These are phyloP conservation scores for Ophion ellenae DNA, from an alignment of 2,888 invertebrate species.

Conservation along the genomic window DNA sequence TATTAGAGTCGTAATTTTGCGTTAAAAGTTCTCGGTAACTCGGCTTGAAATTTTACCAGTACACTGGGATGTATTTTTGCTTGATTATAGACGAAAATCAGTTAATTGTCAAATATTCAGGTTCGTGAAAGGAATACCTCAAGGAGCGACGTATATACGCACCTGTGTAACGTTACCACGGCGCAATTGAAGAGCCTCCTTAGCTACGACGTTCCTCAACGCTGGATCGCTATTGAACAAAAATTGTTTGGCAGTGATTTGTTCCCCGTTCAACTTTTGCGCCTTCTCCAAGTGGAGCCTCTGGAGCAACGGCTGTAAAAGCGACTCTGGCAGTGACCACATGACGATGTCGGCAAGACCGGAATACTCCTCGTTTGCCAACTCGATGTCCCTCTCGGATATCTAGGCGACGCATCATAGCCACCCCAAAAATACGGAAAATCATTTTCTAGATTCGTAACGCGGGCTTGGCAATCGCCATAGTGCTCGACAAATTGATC, in stretches of 20 bases:
- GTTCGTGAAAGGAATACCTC: too few species aligned
- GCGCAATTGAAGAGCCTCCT: constrained; percentile 93
- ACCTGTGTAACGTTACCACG: constrained; percentile 86
- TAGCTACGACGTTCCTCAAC: constrained; percentile 92
- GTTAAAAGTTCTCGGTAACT: too few species aligned
- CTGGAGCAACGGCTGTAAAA: constrained; percentile 90
- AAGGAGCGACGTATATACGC: not conserved
- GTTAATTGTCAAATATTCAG: too few species aligned
- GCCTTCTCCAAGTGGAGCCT: constrained; percentile 89
- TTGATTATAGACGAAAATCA: too few species aligned
- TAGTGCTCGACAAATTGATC: too few species aligned
- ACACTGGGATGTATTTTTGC: too few species aligned
- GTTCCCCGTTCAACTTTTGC: constrained; percentile 80
- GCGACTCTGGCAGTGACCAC: constrained; percentile 91
- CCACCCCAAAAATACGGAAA: not conserved
- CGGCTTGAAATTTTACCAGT: too few species aligned
- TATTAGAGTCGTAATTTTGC: too few species aligned
- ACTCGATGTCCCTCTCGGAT: constrained; percentile 88
- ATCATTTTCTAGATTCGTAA: not conserved
- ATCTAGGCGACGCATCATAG: constrained; percentile 84
- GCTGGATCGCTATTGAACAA: constrained; percentile 87
- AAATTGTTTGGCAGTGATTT: constrained; percentile 83
- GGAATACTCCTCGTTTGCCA: constrained; percentile 89
- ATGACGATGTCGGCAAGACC: constrained; percentile 92
- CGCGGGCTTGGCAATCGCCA: too few species aligned